A percentile compares a stretch with the other conserved stretches of the same genome.
Evolutionary conservation across 1,140 invertebrate species (phyloP).

Genomic region (Micrasema minimum): DNA sequence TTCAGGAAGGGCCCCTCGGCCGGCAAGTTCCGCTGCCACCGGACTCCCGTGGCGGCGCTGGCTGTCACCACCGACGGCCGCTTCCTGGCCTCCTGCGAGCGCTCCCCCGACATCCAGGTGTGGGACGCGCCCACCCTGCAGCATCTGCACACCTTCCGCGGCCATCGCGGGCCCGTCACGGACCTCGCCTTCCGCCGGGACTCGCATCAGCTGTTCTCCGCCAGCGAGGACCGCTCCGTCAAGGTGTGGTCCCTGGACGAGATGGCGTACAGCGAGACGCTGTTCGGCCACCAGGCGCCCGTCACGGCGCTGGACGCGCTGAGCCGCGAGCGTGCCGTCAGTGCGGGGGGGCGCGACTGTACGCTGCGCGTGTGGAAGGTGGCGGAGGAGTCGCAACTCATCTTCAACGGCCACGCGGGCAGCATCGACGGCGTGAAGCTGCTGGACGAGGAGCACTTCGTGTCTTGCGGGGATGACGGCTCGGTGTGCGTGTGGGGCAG

Average conservation of each 20-base stretch:
- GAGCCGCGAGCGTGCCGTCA: constrained; percentile 85
- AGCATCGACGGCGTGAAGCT: constrained; percentile 86
- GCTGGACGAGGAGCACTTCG: constrained; percentile 92
- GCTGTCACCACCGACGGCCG: constrained; percentile 87
- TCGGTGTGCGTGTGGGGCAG: constrained; percentile 87
- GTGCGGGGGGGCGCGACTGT: constrained; percentile 88
- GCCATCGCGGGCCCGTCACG: constrained; percentile 79
- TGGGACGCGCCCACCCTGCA: constrained; percentile 84
- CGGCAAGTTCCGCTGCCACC: constrained; percentile 67
- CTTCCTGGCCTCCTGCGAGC: constrained; percentile 86
- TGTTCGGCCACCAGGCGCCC: constrained; percentile 93
- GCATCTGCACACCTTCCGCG: constrained; percentile 83
- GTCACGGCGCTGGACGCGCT: constrained; percentile 91
- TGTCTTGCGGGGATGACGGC: constrained; percentile 91
- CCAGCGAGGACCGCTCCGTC: constrained; percentile 84
- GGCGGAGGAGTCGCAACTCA: constrained; percentile 93
- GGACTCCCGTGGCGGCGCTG: constrained; percentile 73
- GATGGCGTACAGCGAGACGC: constrained; percentile 94
- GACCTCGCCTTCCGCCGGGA: constrained; percentile 88
- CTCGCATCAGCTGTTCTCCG: constrained; percentile 90
- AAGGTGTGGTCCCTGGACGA: constrained; percentile 96
- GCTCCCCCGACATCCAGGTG: constrained; percentile 81
- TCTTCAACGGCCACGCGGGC: constrained; percentile 84
- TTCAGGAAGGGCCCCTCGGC: constrained; percentile 64
- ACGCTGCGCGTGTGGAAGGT: constrained; percentile 95